These are phyloP conservation scores for Cynoglossus semilaevis DNA, from an alignment of 2,113 vertebrate species.

Conservation along the genomic window DNA sequence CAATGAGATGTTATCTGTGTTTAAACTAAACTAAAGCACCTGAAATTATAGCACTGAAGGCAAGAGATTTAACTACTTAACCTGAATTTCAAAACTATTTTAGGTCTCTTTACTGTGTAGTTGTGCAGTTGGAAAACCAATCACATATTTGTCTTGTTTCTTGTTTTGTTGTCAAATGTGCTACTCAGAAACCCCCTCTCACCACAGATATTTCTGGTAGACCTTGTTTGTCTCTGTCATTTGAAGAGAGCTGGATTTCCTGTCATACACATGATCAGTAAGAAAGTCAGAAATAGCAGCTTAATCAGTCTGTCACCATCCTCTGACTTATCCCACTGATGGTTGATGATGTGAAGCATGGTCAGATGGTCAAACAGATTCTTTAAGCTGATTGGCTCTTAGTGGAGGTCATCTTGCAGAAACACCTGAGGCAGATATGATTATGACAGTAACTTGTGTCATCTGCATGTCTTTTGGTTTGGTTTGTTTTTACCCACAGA, in stretches of 20 bases:
- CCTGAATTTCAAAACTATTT: too few relatives aligned
- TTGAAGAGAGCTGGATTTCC: conserved; percentile 43
- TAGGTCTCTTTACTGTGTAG: too few relatives aligned
- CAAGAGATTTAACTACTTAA: too few relatives aligned
- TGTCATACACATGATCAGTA: conserved; percentile 14
- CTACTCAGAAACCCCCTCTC: too few relatives aligned
- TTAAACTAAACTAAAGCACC: too few relatives aligned
- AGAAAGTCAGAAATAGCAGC: conserved; percentile 57
- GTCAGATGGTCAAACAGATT: conserved; percentile 35
- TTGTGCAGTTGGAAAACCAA: too few relatives aligned
- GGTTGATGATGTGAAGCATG: conserved; percentile 45
- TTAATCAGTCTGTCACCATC: conserved; percentile 47
- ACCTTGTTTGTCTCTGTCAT: conserved; percentile 42
- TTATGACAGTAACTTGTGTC: conserved; percentile 11
- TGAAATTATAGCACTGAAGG: too few relatives aligned
- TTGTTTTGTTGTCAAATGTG: too few relatives aligned
- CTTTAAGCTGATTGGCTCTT: conserved; percentile 56
- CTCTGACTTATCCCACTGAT: conserved; percentile 33
- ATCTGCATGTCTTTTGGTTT: conserved; percentile 21
- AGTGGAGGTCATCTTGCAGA: conserved; percentile 20
- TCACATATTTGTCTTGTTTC: too few relatives aligned
- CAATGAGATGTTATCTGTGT: too few relatives aligned
- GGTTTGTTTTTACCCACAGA: conserved; percentile 3
- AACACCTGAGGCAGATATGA: neutral
- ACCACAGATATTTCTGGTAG: conserved; percentile 20